These are phyloP conservation scores for Euproctis similis DNA, from an alignment of 2,888 invertebrate genomes.

Conservation along the genomic window DNA sequence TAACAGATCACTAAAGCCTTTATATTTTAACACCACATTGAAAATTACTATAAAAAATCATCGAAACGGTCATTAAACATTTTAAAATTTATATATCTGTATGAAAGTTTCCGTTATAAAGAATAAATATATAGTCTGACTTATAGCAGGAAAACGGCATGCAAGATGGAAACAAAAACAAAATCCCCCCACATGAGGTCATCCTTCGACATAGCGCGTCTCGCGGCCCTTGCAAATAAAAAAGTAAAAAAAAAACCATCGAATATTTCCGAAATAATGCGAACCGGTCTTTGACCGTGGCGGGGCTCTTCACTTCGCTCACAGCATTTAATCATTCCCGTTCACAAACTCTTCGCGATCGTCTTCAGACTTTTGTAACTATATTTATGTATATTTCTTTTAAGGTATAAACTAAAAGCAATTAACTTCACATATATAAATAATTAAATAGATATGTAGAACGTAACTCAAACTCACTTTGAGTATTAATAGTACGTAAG, in stretches of 20 bases:
- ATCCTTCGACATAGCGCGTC: conserved; percentile 36
- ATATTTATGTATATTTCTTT: too few species aligned
- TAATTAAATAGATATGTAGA: too few species aligned
- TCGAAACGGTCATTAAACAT: conserved; percentile 7
- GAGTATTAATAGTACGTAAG: too few species aligned
- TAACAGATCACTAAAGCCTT: too few species aligned
- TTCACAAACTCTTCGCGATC: conserved; percentile 29
- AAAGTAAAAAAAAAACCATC: conserved; percentile 41
- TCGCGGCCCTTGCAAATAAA: conserved; percentile 38
- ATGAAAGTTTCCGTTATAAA: conserved; percentile 17
- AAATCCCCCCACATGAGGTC: conserved; percentile 59
- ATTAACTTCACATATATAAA: too few species aligned
- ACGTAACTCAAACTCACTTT: too few species aligned
- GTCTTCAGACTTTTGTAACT: too few species aligned
- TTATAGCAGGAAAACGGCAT: conserved; percentile 24
- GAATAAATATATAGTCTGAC: conserved; percentile 13
- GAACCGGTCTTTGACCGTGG: conserved; percentile 69
- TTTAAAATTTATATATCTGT: too few species aligned
- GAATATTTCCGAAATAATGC: conserved; percentile 61
- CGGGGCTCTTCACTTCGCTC: conserved; percentile 35
- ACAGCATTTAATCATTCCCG: conserved; percentile 53
- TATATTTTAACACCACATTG: too few species aligned
- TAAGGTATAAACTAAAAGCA: too few species aligned
- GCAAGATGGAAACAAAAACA: conserved; percentile 31
- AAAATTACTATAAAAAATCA: too few species aligned